Percentiles rank a stretch among this genome's conserved stretches.
Conservation (phyloP, 1,140 invertebrate species). For the Chrysopa pallens region DNA sequence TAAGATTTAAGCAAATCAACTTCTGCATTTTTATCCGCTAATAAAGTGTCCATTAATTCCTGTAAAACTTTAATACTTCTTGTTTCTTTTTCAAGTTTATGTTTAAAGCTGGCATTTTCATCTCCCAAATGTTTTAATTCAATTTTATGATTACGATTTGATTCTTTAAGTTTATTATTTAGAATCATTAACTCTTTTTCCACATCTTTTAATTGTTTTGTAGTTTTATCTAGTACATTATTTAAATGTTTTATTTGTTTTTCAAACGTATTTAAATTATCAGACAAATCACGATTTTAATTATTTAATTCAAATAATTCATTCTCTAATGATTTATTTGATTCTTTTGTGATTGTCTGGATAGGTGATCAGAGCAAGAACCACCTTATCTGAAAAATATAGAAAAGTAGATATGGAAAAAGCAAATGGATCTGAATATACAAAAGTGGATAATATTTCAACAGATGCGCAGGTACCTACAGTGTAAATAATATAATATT, state of each 20-base stretch:
- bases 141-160: constrained; percentile 31
- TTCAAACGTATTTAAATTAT: constrained; percentile 34
- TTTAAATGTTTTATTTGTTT: constrained; percentile 34
- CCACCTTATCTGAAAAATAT: too few relatives aligned
- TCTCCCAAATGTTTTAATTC: constrained; percentile 29
- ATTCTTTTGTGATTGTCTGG: constrained; percentile 45
- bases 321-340: too few relatives aligned
- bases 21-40: too few relatives aligned
- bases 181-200: constrained; percentile 30
- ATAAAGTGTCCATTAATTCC: too few relatives aligned
- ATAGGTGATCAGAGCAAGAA: too few relatives aligned
- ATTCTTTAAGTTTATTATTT: constrained; percentile 26
- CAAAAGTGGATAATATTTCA: too few relatives aligned
- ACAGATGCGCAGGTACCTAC: too few relatives aligned
- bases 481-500: too few relatives aligned
- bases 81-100: too few relatives aligned
- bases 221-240: constrained; percentile 22
- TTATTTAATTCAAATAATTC: constrained; percentile 40
- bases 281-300: constrained; percentile 32
- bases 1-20: constrained; percentile 34
- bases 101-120: constrained; percentile 32
- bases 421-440: too few relatives aligned
- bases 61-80: too few relatives aligned
- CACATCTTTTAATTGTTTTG: constrained; percentile 25
- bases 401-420: too few relatives aligned